Percentiles rank a stretch among this genome's conserved stretches.
Conservation (phyloP, 2,888 invertebrate species). For the Gibbula magus region DNA sequence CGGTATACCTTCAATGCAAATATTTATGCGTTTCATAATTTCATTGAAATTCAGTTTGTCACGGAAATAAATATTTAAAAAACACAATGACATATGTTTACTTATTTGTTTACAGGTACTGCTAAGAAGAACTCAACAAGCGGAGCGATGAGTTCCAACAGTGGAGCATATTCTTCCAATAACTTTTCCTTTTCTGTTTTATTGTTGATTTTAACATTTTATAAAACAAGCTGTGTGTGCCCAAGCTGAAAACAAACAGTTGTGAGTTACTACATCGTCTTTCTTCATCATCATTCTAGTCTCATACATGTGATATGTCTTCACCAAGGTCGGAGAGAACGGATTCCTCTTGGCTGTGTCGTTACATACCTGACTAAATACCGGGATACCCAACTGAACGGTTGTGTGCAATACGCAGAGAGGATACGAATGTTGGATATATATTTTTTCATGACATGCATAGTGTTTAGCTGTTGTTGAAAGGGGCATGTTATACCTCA, state of each 20-base stretch:
- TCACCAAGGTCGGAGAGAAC: background rate
- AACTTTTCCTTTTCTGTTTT: background rate
- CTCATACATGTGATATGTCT: background rate
- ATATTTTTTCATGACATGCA: background rate
- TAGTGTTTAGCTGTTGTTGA: background rate
- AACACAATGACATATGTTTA: no score
- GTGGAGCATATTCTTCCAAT: constrained; percentile 4
- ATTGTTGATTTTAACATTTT: background rate
- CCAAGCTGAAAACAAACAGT: background rate
- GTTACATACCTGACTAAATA: background rate
- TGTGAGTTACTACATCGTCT: background rate
- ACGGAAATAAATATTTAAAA: no score
- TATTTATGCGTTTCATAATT: no score
- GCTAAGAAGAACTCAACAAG: constrained; percentile 9
- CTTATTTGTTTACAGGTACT: background rate
- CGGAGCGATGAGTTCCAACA: background rate
- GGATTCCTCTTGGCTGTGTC: background rate
- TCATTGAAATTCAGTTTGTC: no score
- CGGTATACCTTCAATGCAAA: no score
- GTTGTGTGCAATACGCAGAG: no score
- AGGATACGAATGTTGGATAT: background rate
- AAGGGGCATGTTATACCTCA: background rate
- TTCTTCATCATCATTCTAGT: constrained; percentile 7
- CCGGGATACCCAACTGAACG: no score
- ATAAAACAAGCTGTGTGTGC: background rate